Conservation (phyloP, 2,888 invertebrate genomes). For the Paralinhomoeus sp. region DNA sequence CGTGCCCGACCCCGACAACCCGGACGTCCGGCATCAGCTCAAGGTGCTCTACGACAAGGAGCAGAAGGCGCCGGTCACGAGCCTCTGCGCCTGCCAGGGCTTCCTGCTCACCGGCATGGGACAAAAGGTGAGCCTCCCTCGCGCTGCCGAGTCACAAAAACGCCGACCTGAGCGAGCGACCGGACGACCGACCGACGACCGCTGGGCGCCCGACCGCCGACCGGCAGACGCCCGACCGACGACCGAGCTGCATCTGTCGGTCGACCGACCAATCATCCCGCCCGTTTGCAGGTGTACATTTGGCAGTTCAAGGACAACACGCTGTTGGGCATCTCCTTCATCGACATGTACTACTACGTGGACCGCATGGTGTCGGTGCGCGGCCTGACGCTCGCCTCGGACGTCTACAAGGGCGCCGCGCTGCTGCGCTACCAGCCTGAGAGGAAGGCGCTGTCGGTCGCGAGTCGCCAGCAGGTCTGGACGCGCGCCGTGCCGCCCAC, state of each 20-base stretch:
- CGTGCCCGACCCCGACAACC: conserved; percentile 94
- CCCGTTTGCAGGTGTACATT: conserved; percentile 53
- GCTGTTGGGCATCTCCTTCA: conserved; percentile 86
- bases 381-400: conserved; percentile 78
- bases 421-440: conserved; percentile 55
- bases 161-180: no score
- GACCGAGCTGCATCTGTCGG: no score
- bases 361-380: conserved; percentile 76
- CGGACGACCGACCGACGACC: no score
- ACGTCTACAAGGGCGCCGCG: conserved; percentile 81
- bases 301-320: conserved; percentile 95
- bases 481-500: conserved; percentile 11
- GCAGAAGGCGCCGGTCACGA: conserved; percentile 95
- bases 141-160: no score
- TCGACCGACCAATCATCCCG: not conserved
- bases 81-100: conserved; percentile 74
- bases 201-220: no score
- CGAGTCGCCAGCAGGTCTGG: conserved; percentile 38
- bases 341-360: conserved; percentile 93
- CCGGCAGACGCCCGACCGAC: no score
- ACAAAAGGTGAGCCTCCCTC: conserved; percentile 67
- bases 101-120: conserved; percentile 88
- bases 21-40: conserved; percentile 81
- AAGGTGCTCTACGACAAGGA: conserved; percentile 89
- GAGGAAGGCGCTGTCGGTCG: conserved; percentile 63